Evolutionary conservation across 1,140 invertebrate species (phyloP).

Genomic region (Eciton burchellii): DNA sequence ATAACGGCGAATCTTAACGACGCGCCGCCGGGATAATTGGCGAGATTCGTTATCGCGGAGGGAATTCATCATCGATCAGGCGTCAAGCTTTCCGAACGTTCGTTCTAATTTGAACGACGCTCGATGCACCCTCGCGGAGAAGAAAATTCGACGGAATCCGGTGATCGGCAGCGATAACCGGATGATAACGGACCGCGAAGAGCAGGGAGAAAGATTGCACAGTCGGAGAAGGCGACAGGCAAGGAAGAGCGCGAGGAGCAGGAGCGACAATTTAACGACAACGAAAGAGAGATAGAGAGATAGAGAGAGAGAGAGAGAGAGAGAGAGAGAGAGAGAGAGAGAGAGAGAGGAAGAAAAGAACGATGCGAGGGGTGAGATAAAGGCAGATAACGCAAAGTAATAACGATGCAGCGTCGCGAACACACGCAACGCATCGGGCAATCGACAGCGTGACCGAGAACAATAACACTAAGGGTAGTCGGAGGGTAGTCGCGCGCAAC

Average conservation of each 20-base stretch:
- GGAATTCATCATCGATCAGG: slow-evolving; percentile 25
- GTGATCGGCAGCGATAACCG: slow-evolving; percentile 31
- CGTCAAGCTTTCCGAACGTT: slow-evolving; percentile 39
- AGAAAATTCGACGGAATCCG: slow-evolving; percentile 7
- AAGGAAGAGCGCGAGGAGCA: not conserved
- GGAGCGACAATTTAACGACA: not conserved
- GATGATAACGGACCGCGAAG: not conserved
- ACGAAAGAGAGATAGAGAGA: no score
- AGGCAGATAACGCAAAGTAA: slow-evolving; percentile 6
- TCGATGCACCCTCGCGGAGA: not conserved
- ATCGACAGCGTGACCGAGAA: slow-evolving; percentile 12
- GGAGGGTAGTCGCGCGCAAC: slow-evolving; percentile 29
- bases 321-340: no score
- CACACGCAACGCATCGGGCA: not conserved
- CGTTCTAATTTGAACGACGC: slow-evolving; percentile 38
- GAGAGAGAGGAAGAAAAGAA: not conserved
- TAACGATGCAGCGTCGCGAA: not conserved
- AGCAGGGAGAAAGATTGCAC: slow-evolving; percentile 25
- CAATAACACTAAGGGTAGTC: slow-evolving; percentile 10
- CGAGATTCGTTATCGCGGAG: not conserved
- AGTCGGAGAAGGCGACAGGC: not conserved
- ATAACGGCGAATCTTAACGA: not conserved
- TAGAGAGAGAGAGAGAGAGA: no score
- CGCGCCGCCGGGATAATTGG: no score
- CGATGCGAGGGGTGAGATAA: not conserved